These are phyloP conservation scores for Sula dactylatra DNA, from an alignment of 2,113 vertebrate genomes.

Conservation along the genomic window DNA sequence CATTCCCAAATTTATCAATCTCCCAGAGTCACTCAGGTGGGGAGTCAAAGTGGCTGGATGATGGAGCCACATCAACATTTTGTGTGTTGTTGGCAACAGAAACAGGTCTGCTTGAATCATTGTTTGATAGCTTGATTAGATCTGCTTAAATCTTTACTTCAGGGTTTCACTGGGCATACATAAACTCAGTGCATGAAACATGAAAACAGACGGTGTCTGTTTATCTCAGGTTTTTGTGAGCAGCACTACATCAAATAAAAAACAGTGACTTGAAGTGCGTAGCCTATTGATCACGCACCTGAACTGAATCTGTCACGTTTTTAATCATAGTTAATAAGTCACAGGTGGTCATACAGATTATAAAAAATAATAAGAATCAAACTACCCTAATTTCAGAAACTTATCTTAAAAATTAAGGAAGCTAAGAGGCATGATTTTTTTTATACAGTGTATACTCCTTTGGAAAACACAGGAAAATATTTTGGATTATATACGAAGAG, in stretches of 20 bases:
- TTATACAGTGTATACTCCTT: neutral
- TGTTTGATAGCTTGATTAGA: neutral
- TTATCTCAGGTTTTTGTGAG: neutral
- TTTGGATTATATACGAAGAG: neutral
- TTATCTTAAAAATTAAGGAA: conserved; percentile 68
- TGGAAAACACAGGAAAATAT: neutral
- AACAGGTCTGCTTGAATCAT: neutral
- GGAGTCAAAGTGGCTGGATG: neutral
- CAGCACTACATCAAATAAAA: neutral
- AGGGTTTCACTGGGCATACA: neutral
- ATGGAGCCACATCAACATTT: neutral
- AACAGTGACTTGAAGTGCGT: neutral
- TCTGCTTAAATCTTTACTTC: neutral
- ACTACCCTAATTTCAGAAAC: conserved; percentile 66
- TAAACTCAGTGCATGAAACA: neutral
- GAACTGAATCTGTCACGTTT: neutral
- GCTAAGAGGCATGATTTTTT: neutral
- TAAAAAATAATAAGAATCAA: conserved; percentile 73
- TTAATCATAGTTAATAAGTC: conserved; percentile 63
- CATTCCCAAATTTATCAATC: neutral
- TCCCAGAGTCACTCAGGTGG: neutral
- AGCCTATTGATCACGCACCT: neutral
- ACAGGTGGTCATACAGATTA: conserved; percentile 60
- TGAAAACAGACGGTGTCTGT: neutral
- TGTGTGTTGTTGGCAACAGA: neutral